Base-by-base conservation (phyloP, 2,888 invertebrate genomes). In the Busseola fusca region DNA sequence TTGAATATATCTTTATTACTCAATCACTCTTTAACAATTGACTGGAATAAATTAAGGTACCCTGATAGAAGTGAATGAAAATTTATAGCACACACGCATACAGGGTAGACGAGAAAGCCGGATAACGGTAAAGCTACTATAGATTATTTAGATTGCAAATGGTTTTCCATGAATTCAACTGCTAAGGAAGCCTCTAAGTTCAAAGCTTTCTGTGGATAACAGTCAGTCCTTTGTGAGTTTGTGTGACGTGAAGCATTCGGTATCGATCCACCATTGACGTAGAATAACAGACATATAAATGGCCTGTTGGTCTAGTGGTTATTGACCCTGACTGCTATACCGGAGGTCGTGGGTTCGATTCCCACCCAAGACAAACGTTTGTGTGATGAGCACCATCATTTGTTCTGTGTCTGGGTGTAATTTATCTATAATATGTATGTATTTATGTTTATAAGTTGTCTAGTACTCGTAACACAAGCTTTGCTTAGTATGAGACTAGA, bases 211-310 rank as follows among this genome's bases (percentile, higher is more conserved):
- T 16, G 34, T 56, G 10, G 48, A 27, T 50, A n/a, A 62, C 54
- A 60, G 60, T 60, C 48, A 40, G 74, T 42, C 14, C 27, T 45
- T 37, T 37, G 63, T 58, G n/a, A 27, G 62, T 74, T 72, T 30
- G 42, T 73, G 10, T 63, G 57, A 74, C 37, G 71, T 45, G 25
- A 40, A 54, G 16, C 78, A 57, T 59, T 72, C 30, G n/a, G 3
- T 80, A 79, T 74, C 52, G 80, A 74, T 74, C 21, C 25, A 2
- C 0, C 42, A 72, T 50, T 78, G 72, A 57, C 48, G 74, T 74
- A 72, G 14, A 48, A 62, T 30, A 45, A 42, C 25, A 78, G 34
- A 34, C 30, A 16, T 56, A 50, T 48, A 48, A 27, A n/a, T n/a
- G n/a, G n/a, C n/a, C n/a, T n/a, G n/a, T n/a, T n/a, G n/a, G n/a